Conservation (phyloP, 1,140 invertebrate genomes). For the Drosophila carrolli region DNA sequence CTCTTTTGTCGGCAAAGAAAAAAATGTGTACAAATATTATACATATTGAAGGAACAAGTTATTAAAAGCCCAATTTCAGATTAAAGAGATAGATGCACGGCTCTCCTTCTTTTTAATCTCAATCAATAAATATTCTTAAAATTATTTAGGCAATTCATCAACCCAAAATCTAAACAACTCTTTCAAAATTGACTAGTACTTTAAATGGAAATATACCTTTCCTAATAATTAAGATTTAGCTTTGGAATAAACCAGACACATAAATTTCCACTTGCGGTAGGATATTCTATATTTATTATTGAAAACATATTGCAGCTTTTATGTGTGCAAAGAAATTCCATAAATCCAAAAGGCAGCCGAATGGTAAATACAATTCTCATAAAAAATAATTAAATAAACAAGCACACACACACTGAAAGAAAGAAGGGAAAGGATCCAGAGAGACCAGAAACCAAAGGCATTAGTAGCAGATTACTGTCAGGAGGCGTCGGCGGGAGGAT, state of each 20-base stretch:
- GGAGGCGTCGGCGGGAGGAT: conserved; percentile 1
- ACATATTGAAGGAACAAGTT: background rate
- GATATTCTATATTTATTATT: background rate
- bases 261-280: background rate
- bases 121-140: background rate
- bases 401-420: conserved; percentile 10
- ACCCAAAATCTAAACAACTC: background rate
- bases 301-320: conserved; percentile 34
- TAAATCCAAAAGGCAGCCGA: conserved; percentile 26
- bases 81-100: background rate
- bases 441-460: conserved; percentile 48
- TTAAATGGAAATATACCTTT: conserved; percentile 2
- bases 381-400: conserved; percentile 66
- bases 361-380: conserved; percentile 64
- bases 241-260: background rate
- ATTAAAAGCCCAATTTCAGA: background rate
- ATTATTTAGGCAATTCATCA: no score
- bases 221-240: background rate
- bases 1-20: background rate
- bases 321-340: conserved; percentile 27
- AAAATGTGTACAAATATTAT: no score
- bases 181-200: background rate
- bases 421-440: background rate
- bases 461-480: conserved; percentile 67
- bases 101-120: background rate